Base-by-base conservation (phyloP, 2,888 invertebrate genomes). In the Apotomis turbidana region DNA sequence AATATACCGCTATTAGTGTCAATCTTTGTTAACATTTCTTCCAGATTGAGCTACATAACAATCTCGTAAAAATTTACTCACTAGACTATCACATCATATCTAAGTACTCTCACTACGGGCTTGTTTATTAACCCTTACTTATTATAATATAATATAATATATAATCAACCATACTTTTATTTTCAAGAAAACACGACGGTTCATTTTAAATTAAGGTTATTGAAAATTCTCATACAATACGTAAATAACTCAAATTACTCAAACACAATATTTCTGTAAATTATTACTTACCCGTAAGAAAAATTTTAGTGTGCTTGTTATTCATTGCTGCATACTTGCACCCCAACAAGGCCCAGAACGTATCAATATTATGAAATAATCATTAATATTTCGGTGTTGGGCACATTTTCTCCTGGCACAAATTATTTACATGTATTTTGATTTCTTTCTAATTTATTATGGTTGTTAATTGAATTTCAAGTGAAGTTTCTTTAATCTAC, bases 71-170 rank as follows among this genome's bases (percentile, higher is more conserved):
- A 27, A 27, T 46, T 3, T 27, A 27, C 44, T 27, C 36, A 46
- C 6, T 9, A 9, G 9, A 9, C 49, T 10, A 12, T 49, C 49
- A 46, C 13, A 59, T 41, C 44, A 27, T 44, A 57, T 38, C 36
- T 27, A 27, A 27, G 12, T 58, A 58, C 6, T 52, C 44, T 64
- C 13, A 12, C 5, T 49, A 9, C 3, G 44, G 46, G 46, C 27
- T 55, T 27, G 27, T 44, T 66, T 66, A 66, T 66, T 57, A 66
- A 66, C 57, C 46, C 41, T 41, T 4, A 41, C 41, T 41, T 5
- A 41, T 6, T 6, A 41, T 27, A 27, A 27, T 27, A 27, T 1
- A 0, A n/a, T n/a, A n/a, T 15, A 15, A 15, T 27, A 27, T 27
- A 27, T 27, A 27, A 27, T 27, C 27, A 27, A 27, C 27, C 27